These are phyloP conservation scores for Caenorhabditis inopinata DNA, from an alignment of 1,140 invertebrate species.

Conservation along the genomic window DNA sequence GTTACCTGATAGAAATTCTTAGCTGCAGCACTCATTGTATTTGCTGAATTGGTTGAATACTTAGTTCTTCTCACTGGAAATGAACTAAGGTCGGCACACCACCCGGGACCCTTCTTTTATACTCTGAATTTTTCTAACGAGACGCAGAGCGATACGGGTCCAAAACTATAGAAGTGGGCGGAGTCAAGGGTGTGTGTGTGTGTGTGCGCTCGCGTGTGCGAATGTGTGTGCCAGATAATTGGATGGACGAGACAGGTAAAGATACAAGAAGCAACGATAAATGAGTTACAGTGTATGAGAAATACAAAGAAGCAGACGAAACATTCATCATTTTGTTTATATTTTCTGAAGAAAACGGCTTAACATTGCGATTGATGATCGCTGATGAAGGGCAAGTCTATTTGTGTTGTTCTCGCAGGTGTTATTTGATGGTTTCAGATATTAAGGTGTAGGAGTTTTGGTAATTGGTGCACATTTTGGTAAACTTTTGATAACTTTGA, in stretches of 20 bases:
- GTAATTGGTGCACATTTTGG: too few species aligned
- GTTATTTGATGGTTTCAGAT: background rate
- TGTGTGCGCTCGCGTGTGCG: too few species aligned
- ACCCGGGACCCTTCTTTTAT: background rate
- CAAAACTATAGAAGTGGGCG: constrained; percentile 20
- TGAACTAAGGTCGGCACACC: background rate
- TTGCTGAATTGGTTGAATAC: background rate
- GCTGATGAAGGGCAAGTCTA: background rate
- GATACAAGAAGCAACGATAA: background rate
- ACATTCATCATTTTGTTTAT: constrained; percentile 21
- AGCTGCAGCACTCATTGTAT: constrained; percentile 25
- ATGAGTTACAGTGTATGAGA: background rate
- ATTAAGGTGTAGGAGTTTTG: too few species aligned
- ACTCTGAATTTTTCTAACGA: background rate
- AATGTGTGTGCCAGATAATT: too few species aligned
- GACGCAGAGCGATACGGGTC: constrained; percentile 2
- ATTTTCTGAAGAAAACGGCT: background rate
- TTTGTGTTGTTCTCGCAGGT: background rate
- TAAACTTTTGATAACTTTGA: too few species aligned
- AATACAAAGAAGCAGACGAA: background rate
- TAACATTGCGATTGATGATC: constrained; percentile 1
- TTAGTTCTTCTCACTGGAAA: background rate
- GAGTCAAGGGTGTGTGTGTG: background rate
- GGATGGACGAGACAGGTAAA: background rate
- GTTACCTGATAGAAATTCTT: constrained; percentile 62